Conservation (phyloP, 2,113 vertebrate genomes). For the Empidonax traillii region DNA sequence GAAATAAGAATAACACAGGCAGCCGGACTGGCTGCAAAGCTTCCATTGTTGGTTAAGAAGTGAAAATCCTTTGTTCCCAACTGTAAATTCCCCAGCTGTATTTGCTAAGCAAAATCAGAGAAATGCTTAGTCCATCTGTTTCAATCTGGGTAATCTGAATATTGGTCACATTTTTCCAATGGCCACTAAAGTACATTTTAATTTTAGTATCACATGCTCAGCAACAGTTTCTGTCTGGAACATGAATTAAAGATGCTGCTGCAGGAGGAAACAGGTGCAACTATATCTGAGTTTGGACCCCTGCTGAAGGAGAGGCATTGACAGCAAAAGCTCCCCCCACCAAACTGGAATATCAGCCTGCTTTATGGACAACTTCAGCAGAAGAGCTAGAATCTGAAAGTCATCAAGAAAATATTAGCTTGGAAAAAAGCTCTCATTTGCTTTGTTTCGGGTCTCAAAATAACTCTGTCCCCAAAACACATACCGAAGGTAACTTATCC, state of each 20-base stretch:
- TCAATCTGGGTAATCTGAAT: not conserved
- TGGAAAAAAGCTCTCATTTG: not conserved
- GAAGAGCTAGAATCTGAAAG: not conserved
- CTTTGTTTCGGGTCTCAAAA: not conserved
- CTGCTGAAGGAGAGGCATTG: not conserved
- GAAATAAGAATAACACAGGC: not conserved
- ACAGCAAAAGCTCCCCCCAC: not conserved
- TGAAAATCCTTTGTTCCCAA: not conserved
- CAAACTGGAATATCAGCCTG: not conserved
- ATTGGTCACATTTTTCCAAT: not conserved
- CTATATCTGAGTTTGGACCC: not conserved
- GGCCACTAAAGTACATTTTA: not conserved
- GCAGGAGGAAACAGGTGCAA: not conserved
- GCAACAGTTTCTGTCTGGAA: not conserved
- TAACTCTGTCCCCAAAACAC: not conserved
- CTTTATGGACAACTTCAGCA: not conserved
- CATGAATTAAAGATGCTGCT: not conserved
- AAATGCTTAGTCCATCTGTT: not conserved
- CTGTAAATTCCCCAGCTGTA: conserved; percentile 10
- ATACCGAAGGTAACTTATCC: not conserved
- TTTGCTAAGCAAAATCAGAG: conserved; percentile 8
- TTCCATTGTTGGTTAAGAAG: not conserved
- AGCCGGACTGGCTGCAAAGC: not conserved
- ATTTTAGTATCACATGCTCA: not conserved
- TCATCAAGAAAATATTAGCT: not conserved